These are phyloP conservation scores for Helarctos malayanus DNA, from an alignment of 2,797 vertebrate species.

Conservation along the genomic window DNA sequence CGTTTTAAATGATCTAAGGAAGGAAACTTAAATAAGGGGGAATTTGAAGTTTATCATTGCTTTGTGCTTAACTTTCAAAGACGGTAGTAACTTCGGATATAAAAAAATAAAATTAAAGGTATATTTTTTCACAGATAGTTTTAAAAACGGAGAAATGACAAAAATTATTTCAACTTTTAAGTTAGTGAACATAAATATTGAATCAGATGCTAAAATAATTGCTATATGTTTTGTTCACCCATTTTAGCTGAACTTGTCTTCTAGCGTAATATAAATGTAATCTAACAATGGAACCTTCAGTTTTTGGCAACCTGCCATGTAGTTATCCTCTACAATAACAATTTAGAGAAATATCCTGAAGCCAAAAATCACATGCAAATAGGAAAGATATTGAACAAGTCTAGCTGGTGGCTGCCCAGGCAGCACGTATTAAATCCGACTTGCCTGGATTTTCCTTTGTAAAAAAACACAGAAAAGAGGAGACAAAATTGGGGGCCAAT, in stretches of 20 bases:
- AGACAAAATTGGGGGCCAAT: rapidly evolving
- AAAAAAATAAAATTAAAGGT: neutral
- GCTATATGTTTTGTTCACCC: neutral
- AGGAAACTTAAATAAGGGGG: neutral
- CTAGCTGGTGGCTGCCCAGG: neutral
- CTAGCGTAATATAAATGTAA: neutral
- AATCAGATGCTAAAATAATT: neutral
- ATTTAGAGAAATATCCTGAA: neutral
- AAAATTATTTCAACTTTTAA: neutral
- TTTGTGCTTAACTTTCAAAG: neutral
- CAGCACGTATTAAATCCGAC: neutral
- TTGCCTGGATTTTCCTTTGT: neutral
- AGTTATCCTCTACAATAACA: neutral
- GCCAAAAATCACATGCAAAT: neutral
- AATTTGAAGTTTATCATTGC: conserved; percentile 32
- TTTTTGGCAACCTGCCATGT: neutral
- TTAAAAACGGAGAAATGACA: neutral
- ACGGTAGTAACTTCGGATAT: neutral
- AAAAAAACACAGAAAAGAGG: neutral
- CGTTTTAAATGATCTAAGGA: neutral
- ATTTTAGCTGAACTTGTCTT: neutral
- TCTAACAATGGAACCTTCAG: neutral
- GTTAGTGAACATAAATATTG: neutral
- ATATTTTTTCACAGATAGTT: neutral
- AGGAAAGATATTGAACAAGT: neutral